phyloP scores from a whole-genome alignment of 2,888 invertebrate genomes.

The Athripsodes cinereus region DNA sequence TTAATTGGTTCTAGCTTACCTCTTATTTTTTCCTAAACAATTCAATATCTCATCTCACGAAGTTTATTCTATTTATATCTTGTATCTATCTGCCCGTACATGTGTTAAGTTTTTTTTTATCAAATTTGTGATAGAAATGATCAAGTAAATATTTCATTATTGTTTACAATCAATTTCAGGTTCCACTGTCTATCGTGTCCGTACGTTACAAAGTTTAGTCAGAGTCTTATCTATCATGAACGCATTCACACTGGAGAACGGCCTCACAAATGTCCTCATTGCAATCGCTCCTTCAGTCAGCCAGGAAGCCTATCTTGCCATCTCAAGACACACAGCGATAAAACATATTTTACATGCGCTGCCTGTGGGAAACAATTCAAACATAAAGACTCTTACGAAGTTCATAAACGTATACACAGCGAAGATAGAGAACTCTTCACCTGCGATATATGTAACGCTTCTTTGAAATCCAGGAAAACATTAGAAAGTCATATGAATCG shows the following conservation, averaged over 20 bases:
- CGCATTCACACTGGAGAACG: conserved; percentile 44
- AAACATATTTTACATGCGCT: conserved; percentile 40
- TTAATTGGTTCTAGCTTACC: too few species aligned
- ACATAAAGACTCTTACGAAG: conserved; percentile 42
- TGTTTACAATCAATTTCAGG: too few species aligned
- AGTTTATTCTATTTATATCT: too few species aligned
- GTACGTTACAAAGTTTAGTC: conserved; percentile 44
- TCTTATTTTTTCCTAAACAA: too few species aligned
- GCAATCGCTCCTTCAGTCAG: conserved; percentile 45
- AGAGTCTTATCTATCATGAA: conserved; percentile 45
- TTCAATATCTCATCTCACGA: too few species aligned
- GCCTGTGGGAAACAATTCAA: conserved; percentile 48
- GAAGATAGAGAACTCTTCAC: conserved; percentile 34
- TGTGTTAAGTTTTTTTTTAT: too few species aligned
- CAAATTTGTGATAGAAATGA: too few species aligned
- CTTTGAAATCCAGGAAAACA: conserved; percentile 40
- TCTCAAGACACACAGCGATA: conserved; percentile 40
- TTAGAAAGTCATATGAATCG: conserved; percentile 41
- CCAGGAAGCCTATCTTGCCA: conserved; percentile 43
- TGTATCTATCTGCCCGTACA: too few species aligned
- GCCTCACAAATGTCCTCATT: conserved; percentile 41
- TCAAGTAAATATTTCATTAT: too few species aligned
- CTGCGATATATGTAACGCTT: conserved; percentile 42
- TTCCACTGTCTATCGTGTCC: conserved; percentile 44
- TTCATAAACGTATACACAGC: conserved; percentile 40